Base-by-base conservation (phyloP, 1,140 invertebrate species). In the Drosophila parvula region DNA sequence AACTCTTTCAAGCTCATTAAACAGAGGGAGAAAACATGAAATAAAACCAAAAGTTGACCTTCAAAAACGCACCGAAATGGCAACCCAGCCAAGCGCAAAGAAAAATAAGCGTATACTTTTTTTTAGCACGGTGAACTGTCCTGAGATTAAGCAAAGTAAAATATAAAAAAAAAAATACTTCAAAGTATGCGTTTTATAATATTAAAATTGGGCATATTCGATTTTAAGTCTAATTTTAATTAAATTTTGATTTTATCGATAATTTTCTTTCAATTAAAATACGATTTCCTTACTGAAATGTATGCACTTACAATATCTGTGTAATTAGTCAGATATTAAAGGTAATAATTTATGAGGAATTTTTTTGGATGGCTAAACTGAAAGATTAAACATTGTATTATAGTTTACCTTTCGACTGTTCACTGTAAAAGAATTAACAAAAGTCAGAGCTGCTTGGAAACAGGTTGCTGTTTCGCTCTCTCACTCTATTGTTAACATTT, bases 1-100 rank as follows among this genome's bases (percentile, higher is more conserved):
- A 78, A 65, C 82, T 85, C 75, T 85, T 71, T 82, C 70, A 71
- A 88, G 59, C 83, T 85, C 82, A 88, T 85, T 88, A 82, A 85
- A 88, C 70, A 40, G 50, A 65, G 63, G 63, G 43, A 67, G 61
- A 62, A 63, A 70, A 71, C 78, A 11, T 36, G 59, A 51, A 55
- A 60, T 70, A 61, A 55, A 63, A 77, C 81, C 73, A 82, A 85
- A 88, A 73, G 79, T 88, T 85, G 82, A 85, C 82, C 82, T 85
- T 85, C 82, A 85, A 77, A 77, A 85, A 85, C 83, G 82, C 83
- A 83, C 80, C 78, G 80, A 83, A 83, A 83, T 67, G 76, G 57
- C 74, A 88, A 79, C 79, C 67, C 82, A 85, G 53, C 83, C 70
- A 82, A 85, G 82, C 82, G 82, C 64, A 85, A 85, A 85, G 74